Base-by-base conservation (phyloP, 1,140 invertebrate species). In the Colletes latitarsis region DNA sequence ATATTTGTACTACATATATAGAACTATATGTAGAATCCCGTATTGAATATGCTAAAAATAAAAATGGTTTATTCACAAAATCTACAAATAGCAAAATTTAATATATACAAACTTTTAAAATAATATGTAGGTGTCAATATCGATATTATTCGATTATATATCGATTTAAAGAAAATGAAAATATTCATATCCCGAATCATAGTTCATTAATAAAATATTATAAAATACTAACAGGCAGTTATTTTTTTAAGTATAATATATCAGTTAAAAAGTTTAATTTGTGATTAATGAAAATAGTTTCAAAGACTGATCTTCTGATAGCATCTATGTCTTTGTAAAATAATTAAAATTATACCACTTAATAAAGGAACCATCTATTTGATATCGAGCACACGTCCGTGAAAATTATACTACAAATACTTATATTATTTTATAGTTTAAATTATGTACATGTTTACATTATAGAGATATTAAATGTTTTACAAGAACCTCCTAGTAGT, bases 41-140 rank as follows among this genome's bases (percentile, higher is more conserved):
- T 76, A 76, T 66, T 57, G 43, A 55, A 55, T 76, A 55, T 43
- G 57, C 19, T 69, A 49, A 72, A 69, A 69, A 49, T 81, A 39
- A 78, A 71, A 78, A 78, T 57, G 57, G 71, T 78, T 78, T 78
- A 78, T 78, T 78, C 62, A 80, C 49, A 49, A 82, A 80, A 79
- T 73, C 21, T 80, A 68, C 63, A 72, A 70, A 46, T 67, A 55
- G 69, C 12, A 46, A 72, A 78, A 78, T 70, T 55, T 19, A 55
- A 15, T 19, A 14, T 6, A 55, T 62, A 43, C 60, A 71, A 17
- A 77, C 8, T 12, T 63, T 19, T 41, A 6, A 6, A 10, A 6
- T 49, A 41, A 57, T 53, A 21, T 39, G 14, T 53, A 14, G 12
- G 30, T 41, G 9, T 67, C 17, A 19, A 73, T 73, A n/a, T 30